Base-by-base conservation (phyloP, 2,888 invertebrate species). In the Pristionchus fissidentatus region DNA sequence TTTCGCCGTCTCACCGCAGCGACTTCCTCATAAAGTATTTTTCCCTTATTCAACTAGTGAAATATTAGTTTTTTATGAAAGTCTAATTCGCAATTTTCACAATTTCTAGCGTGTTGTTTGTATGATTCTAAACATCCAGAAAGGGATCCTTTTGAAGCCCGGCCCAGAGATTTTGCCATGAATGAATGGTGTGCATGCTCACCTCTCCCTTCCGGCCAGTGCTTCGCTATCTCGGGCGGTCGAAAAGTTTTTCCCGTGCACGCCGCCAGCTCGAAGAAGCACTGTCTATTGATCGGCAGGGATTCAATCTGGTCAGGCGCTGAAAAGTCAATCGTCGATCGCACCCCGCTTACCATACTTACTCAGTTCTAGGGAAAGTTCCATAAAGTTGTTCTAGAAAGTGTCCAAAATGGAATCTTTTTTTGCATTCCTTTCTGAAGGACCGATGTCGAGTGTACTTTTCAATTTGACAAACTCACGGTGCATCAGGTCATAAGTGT, bases 171-270 rank as follows among this genome's bases (percentile, higher is more conserved):
- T 60, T 32, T 1, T n/a, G n/a, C n/a, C 32, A 1, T 10, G 32
- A 13, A 32, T 29, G 32, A 32, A 32, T 7, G 57, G 3, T 52
- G 4, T 13, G n/a, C n/a, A 52, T 1, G 19, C 81, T 66, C 2
- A 81, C 81, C 66, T 26, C 13, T 81, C 2, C 46, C 43, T 5
- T 22, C 0, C 1, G 81, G 81, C 81, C 81, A 81, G 15, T 13
- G 10, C 26, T 22, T 60, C 8, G 43, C 81, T n/a, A 81, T 66
- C 1, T 66, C 81, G 13, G 41, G 19, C 32, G 60, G 62, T 13
- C 66, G 8, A 19, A 66, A 32, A 8, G 41, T 29, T 22, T 62
- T 62, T 26, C 81, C 81, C 15, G 41, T 46, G 19, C 62, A 38
- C 0, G 52, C 46, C 15, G 66, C 81, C 81, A 66, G 8, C 15